Evolutionary conservation across 1,140 invertebrate genomes (phyloP), one percentile per base, ranked within the genome.

Genomic region (Acromyrmex charruanus): DNA sequence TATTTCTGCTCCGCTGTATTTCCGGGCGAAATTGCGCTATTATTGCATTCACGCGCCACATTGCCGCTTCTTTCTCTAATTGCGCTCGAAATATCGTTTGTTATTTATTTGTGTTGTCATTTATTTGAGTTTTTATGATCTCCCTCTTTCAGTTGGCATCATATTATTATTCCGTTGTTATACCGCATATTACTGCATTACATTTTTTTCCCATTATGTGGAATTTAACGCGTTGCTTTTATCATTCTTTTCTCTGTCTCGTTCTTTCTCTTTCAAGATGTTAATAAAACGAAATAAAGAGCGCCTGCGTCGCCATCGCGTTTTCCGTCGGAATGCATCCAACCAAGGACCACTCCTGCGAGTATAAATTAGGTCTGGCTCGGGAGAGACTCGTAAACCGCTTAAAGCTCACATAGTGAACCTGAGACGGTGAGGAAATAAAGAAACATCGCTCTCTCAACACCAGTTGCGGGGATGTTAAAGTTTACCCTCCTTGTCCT

Each of bases 361-460:
- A 59, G 68, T 72, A 72, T 82, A 82, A 82, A 82, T 82, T 82
- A 72, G 53, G 68, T 82, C 80, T 82, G 80, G 18, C 80, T 72
- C 21, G 68, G 7, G 18, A 72, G 51, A 72, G 53, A 59, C 53
- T 82, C 53, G 79, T 82, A 82, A 82, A 72, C 35, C 53, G 14
- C 35, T 53, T 74, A 39, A 39, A 82, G 25, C 53, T 82, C 21
- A n/a, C 65, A 18, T 14, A 82, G 66, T 31, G 16, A 71, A 72
- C 79, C 39, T 18, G 25, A 82, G 80, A 82, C 53, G 53, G 44
- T 28, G 66, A 69, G 16, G 80, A 82, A 82, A 82, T 72, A 82
- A 82, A 74, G 53, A 82, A 82, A 72, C 80, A 82, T 72, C 18
- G 53, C 39, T 31, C 53, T 59, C 28, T 35, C 61, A 21, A 21